These are phyloP conservation scores for Apis laboriosa DNA, from an alignment of 1,140 invertebrate species.

Conservation along the genomic window DNA sequence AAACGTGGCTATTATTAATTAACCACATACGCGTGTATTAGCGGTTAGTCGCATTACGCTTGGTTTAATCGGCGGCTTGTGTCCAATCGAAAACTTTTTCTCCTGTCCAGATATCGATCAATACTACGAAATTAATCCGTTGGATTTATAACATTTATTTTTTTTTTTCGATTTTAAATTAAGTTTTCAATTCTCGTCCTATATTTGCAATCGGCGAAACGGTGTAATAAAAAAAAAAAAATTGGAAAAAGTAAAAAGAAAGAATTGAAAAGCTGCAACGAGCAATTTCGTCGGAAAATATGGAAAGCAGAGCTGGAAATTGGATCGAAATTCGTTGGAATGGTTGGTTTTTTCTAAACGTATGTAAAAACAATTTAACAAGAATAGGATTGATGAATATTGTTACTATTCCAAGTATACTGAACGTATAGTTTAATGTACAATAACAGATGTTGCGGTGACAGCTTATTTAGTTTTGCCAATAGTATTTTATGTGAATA, in stretches of 20 bases:
- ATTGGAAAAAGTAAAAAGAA: too few species aligned
- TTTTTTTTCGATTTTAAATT: neutral
- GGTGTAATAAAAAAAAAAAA: neutral
- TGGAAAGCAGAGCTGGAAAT: neutral
- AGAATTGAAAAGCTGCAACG: neutral
- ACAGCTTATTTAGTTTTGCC: too few species aligned
- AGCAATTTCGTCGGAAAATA: slow-evolving; percentile 6
- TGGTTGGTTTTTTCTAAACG: neutral
- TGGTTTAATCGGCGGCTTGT: neutral
- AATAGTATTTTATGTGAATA: too few species aligned
- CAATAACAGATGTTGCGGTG: too few species aligned
- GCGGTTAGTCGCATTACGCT: neutral
- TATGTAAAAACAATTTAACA: neutral
- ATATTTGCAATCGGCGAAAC: neutral
- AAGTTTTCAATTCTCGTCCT: neutral
- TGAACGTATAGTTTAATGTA: too few species aligned
- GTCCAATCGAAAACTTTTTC: neutral
- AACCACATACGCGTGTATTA: slow-evolving; percentile 14
- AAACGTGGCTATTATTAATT: slow-evolving; percentile 29
- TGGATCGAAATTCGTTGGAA: neutral
- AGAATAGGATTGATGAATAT: neutral
- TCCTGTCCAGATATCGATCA: neutral
- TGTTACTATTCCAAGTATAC: too few species aligned
- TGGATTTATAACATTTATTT: neutral
- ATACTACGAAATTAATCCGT: neutral